Evolutionary conservation across 2,113 vertebrate species (phyloP), one percentile per base, ranked within the genome.

Genomic region (Prietella phreatophila): DNA sequence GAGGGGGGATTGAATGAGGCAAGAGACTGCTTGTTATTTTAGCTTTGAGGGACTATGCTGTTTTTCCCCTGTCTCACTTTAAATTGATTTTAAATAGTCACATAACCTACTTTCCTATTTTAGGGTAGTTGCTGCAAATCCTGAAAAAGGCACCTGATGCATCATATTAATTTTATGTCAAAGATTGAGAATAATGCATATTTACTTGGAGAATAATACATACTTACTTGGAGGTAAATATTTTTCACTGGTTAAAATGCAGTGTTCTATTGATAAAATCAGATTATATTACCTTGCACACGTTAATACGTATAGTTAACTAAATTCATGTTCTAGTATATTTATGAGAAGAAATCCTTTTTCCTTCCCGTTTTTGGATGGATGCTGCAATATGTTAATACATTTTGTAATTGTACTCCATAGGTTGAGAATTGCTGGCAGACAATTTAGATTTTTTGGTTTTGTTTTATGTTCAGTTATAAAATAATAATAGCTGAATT

Each of bases 271-370:
- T 92, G 87, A 69, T 89, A 86, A 83, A 88, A 82, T 90, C 89
- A 0, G 73, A 92, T 92, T 91, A 58, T 91, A 82, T 91, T 85
- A 79, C 91, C 86, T 91, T 60, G 81, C 86, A 92, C 85, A 89
- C 92, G 86, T 93, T 90, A 94, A 95, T 95, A 93, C 94, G 79
- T 87, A 84, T 84, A 88, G 86, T 89, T 92, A 84, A 91, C n/a
- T 91, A 89, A 86, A 84, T 83, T 90, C 85, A 91, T 92, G 89
- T 92, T 90, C 69, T 90, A 85, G 78, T 91, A 85, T 84, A 85
- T 61, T 88, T 89, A 91, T 81, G 33, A 80, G 88, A 71, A 91
- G 78, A 89, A 60, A 55, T 65, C 53, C 63, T 88, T 63, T 30
- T 39, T 58, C 87, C 69, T 13, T 15, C 75, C 30, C 15, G 47